phyloP scores from a whole-genome alignment of 2,888 invertebrate species.

The Argyresthia goedartella region DNA sequence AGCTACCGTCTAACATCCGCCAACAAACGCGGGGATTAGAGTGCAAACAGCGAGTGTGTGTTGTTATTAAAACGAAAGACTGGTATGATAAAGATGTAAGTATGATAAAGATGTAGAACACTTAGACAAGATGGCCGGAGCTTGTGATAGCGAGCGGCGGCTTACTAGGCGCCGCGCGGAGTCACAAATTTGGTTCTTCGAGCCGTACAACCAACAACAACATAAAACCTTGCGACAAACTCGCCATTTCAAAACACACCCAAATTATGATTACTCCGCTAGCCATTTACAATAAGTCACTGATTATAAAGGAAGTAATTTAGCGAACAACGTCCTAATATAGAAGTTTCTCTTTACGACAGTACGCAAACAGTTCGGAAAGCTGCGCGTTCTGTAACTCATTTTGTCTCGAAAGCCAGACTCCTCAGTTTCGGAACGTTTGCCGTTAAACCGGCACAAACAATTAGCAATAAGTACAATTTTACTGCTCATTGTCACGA shows the following conservation, averaged over 20 bases:
- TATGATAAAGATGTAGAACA: constrained; percentile 55
- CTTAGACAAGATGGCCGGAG: constrained; percentile 35
- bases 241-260: too few relatives aligned
- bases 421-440: too few relatives aligned
- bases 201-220: too few relatives aligned
- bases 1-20: constrained; percentile 63
- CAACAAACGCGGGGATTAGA: constrained; percentile 53
- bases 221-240: too few relatives aligned
- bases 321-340: background rate
- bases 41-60: constrained; percentile 44
- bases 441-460: constrained; percentile 12
- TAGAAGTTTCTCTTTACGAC: background rate
- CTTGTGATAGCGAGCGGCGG: constrained; percentile 40
- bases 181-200: too few relatives aligned
- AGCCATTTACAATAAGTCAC: too few relatives aligned
- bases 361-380: background rate
- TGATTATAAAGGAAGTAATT: too few relatives aligned
- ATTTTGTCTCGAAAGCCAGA: background rate
- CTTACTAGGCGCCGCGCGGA: constrained; percentile 16
- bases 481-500: constrained; percentile 38
- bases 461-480: constrained; percentile 45
- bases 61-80: constrained; percentile 49
- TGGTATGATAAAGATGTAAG: constrained; percentile 50
- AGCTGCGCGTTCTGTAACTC: background rate
- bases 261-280: too few relatives aligned